Percentiles rank a stretch among this genome's conserved stretches.
These are phyloP conservation scores for Trachymyrmex septentrionalis DNA, from an alignment of 1,140 invertebrate genomes.

Conservation along the genomic window DNA sequence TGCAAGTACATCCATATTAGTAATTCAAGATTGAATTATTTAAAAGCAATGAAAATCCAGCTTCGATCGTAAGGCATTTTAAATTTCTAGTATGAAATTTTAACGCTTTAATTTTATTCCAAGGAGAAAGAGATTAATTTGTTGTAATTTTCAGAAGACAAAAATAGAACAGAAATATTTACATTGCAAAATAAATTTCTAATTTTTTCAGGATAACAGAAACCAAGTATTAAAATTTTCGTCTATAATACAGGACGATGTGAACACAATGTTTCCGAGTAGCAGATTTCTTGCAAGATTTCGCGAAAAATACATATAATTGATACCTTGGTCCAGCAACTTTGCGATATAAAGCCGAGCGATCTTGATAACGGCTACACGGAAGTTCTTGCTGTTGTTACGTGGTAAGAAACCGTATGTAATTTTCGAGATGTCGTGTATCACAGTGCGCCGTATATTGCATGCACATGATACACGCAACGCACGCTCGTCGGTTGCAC, in stretches of 20 bases:
- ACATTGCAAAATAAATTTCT: background rate
- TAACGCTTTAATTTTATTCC: background rate
- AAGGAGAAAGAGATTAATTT: background rate
- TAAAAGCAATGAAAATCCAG: too few species aligned
- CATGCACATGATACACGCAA: constrained; percentile 31
- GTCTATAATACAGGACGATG: background rate
- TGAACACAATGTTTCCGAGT: background rate
- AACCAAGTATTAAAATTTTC: constrained; percentile 45
- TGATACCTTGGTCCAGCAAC: constrained; percentile 20
- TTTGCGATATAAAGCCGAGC: constrained; percentile 11
- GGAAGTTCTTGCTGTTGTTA: constrained; percentile 33
- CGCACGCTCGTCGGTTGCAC: constrained; percentile 46
- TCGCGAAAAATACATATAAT: constrained; percentile 44
- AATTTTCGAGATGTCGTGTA: constrained; percentile 45
- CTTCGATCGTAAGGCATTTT: too few species aligned
- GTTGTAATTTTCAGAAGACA: background rate
- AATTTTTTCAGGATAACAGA: constrained; percentile 1
- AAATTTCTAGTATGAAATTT: background rate
- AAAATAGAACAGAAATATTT: background rate
- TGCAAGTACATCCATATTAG: too few species aligned
- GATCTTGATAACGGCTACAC: constrained; percentile 32
- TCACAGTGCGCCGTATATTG: background rate
- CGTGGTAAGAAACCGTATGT: constrained; percentile 9
- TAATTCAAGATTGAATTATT: too few species aligned
- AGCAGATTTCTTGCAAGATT: constrained; percentile 32